phyloP scores from a whole-genome alignment of 2,113 vertebrate genomes.

The Hyla sarda region DNA sequence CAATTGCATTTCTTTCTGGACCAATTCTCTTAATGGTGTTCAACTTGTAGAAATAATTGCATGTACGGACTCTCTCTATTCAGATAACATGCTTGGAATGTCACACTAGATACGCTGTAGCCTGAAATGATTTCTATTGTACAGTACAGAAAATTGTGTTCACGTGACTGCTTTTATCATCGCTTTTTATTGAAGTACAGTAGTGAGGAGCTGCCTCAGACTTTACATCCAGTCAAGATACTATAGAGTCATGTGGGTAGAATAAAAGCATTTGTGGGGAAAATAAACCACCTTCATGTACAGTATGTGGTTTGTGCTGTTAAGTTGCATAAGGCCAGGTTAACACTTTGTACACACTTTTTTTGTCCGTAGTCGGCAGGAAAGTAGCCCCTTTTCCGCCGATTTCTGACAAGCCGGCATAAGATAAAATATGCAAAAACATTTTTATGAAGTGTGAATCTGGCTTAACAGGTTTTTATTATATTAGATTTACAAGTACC shows the following conservation, averaged over 20 bases:
- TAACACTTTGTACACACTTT: too few species aligned
- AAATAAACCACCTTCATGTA: background rate
- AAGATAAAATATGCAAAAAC: too few species aligned
- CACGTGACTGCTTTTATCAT: background rate
- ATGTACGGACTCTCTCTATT: background rate
- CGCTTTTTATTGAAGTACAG: background rate
- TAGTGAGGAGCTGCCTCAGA: background rate
- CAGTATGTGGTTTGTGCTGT: background rate
- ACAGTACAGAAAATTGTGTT: background rate
- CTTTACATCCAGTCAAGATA: background rate
- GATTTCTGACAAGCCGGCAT: too few species aligned
- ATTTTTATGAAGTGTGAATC: too few species aligned
- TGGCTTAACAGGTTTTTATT: too few species aligned
- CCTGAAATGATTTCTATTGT: background rate
- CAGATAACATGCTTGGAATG: background rate
- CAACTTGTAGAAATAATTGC: constrained; percentile 7
- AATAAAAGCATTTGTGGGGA: background rate
- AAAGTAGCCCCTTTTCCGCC: too few species aligned
- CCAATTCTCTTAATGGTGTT: background rate
- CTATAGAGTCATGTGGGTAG: background rate
- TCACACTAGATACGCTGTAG: background rate
- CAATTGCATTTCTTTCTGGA: constrained; percentile 5
- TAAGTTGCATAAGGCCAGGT: background rate
- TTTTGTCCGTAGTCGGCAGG: too few species aligned
- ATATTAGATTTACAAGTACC: too few species aligned